Conservation (phyloP, 2,888 invertebrate species). For the Pammene aurita region DNA sequence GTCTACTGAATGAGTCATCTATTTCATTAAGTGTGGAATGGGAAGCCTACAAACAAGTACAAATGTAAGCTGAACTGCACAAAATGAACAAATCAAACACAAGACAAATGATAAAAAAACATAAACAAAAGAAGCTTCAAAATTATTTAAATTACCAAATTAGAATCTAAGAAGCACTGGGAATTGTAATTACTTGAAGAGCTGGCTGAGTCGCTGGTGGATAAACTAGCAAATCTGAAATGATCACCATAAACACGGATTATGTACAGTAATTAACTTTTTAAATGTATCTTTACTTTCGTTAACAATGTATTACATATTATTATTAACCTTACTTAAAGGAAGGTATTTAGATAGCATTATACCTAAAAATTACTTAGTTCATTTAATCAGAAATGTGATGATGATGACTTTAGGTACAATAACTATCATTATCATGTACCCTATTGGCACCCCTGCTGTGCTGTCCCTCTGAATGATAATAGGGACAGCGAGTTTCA, state of each 20-base stretch:
- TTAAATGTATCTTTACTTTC: too few species aligned
- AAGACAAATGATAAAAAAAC: conserved; percentile 13
- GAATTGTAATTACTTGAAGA: conserved; percentile 73
- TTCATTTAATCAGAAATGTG: too few species aligned
- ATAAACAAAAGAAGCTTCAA: conserved; percentile 1
- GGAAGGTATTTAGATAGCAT: too few species aligned
- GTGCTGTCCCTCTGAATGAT: not conserved
- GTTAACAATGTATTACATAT: too few species aligned
- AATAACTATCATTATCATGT: not conserved
- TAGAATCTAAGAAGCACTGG: conserved; percentile 72
- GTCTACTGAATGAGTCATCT: conserved; percentile 78
- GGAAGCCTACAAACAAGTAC: conserved; percentile 62
- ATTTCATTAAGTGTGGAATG: conserved; percentile 77
- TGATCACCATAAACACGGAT: not conserved
- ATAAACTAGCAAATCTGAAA: conserved; percentile 87
- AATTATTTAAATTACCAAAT: conserved; percentile 60
- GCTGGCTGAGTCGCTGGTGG: conserved; percentile 80
- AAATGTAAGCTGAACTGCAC: conserved; percentile 20
- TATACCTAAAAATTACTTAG: too few species aligned
- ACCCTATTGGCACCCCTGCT: not conserved
- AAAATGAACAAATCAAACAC: conserved; percentile 16
- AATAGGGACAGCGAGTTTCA: not conserved
- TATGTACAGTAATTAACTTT: not conserved
- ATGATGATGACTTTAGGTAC: too few species aligned
- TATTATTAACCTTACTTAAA: too few species aligned